Conservation (phyloP, 2,113 vertebrate species). For the Tenrec ecaudatus region DNA sequence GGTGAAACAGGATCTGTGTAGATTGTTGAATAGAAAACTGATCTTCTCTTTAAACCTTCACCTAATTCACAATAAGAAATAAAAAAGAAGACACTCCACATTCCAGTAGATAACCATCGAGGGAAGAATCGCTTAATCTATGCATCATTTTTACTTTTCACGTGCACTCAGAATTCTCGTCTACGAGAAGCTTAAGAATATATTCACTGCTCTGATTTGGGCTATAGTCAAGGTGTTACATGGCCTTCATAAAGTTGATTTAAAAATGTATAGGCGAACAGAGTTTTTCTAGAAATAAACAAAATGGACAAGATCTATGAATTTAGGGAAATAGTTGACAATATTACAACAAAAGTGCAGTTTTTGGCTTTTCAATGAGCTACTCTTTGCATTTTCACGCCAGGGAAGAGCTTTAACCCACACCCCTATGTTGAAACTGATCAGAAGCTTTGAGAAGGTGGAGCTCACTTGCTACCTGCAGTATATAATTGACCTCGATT, state of each 20-base stretch:
- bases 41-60: too few species aligned
- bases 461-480: constrained; percentile 70
- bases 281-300: constrained; percentile 23
- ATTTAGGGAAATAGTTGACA: constrained; percentile 21
- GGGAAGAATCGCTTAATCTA: not conserved
- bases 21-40: too few species aligned
- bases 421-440: constrained; percentile 58
- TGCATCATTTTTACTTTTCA: not conserved
- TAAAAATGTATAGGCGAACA: not conserved
- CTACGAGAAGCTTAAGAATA: not conserved
- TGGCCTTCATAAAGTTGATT: not conserved
- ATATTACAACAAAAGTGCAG: not conserved
- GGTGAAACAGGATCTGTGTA: too few species aligned
- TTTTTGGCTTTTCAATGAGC: constrained; percentile 62
- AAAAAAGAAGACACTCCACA: too few species aligned
- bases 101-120: too few species aligned
- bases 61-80: too few species aligned
- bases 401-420: constrained; percentile 87
- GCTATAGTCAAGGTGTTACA: constrained; percentile 1
- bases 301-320: not conserved
- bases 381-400: constrained; percentile 77
- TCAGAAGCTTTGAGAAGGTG: constrained; percentile 78
- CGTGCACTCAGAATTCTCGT: not conserved
- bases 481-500: constrained; percentile 69
- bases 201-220: constrained; percentile 20